These are phyloP conservation scores for Oscheius myriophilus DNA, from an alignment of 2,888 invertebrate genomes.

Conservation along the genomic window DNA sequence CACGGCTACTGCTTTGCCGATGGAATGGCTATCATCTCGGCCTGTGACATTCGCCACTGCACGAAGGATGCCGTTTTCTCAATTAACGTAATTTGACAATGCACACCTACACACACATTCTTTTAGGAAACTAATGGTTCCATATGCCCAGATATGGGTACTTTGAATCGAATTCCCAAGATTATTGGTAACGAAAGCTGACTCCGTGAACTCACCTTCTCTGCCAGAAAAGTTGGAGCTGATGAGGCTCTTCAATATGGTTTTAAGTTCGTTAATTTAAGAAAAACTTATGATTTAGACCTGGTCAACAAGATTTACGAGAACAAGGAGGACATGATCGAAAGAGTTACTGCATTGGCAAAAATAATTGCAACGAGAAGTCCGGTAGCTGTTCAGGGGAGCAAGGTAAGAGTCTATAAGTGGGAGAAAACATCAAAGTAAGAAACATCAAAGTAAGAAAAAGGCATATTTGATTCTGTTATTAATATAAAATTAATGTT, in stretches of 20 bases:
- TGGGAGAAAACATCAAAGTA: not conserved
- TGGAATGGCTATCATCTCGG: constrained; percentile 86
- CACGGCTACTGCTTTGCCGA: constrained; percentile 91
- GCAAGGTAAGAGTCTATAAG: constrained; percentile 76
- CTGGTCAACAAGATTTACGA: constrained; percentile 34
- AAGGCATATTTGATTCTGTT: not conserved
- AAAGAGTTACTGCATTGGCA: constrained; percentile 77
- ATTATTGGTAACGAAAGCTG: constrained; percentile 48
- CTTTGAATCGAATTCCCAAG: constrained; percentile 90
- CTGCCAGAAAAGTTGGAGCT: constrained; percentile 83
- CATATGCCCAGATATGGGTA: constrained; percentile 93
- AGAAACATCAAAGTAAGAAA: too few species aligned
- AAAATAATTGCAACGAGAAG: constrained; percentile 85
- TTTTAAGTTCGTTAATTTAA: not conserved
- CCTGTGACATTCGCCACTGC: constrained; percentile 91
- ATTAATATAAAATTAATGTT: not conserved
- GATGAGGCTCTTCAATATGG: constrained; percentile 72
- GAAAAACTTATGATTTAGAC: constrained; percentile 10
- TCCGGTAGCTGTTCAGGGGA: constrained; percentile 91
- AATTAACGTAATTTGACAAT: constrained; percentile 78
- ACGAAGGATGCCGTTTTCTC: constrained; percentile 89
- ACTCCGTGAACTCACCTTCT: constrained; percentile 76
- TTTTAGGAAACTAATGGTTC: constrained; percentile 79
- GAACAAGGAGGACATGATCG: constrained; percentile 31
- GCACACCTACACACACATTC: not conserved